Base-by-base conservation (phyloP, 2,888 invertebrate genomes). In the Hermaeophaga mercurialis region DNA sequence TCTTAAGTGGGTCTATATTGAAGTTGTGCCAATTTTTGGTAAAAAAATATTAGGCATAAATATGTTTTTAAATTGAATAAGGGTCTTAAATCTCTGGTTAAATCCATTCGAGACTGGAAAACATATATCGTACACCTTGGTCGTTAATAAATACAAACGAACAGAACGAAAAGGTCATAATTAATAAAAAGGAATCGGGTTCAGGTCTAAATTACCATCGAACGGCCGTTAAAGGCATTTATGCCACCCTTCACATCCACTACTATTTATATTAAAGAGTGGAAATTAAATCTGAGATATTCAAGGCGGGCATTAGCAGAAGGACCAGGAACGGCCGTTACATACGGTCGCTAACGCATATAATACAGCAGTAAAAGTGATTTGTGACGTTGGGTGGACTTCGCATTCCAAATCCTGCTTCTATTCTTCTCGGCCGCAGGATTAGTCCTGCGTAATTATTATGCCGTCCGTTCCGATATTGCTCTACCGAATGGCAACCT, bases 331-430 rank as follows among this genome's bases (percentile, higher is more conserved):
- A 67, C 64, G 64, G 46, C 55, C 62, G 64, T 61, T 65, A 65
- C 67, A 67, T 61, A 64, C 66, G 66, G 66, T 64, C 61, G 56
- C 63, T 53, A 61, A 57, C 61, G 56, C 62, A 59, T 59, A 62
- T 58, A 59, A 62, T 59, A 58, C 56, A 69, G 74, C 77, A 77
- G 77, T 78, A 77, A 78, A 78, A 78, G 78, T 78, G 78, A 78
- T 78, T 78, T 78, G 78, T 78, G 78, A 75, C 73, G 72, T 69
- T 71, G 67, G 70, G 72, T 73, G 75, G 73, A 73, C 76, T 75
- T 75, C 72, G 75, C 75, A 75, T 75, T 75, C 76, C 77, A 76
- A 77, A 77, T 76, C 77, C 77, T 70, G 62, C 56, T 72, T 58
- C 75, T 72, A 75, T 76, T 76, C 75, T 76, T 76, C 75, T 66